A percentile compares a stretch with the other conserved stretches of the same genome.
These are phyloP conservation scores for Gymnosoma rotundatum DNA, from an alignment of 2,888 invertebrate genomes.

Conservation along the genomic window DNA sequence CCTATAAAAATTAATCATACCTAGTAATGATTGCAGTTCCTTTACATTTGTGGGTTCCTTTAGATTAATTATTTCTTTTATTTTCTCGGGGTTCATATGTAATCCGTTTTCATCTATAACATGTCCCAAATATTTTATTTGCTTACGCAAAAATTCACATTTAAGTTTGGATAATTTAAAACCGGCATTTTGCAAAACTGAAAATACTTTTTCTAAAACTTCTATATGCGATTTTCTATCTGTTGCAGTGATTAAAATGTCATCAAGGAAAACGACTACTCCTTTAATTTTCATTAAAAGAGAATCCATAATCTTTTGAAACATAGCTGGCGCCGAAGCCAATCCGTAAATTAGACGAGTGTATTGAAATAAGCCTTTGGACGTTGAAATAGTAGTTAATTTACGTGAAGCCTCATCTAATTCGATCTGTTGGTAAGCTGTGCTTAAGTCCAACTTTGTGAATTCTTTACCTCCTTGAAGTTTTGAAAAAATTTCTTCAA, in stretches of 20 bases:
- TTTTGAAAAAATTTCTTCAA: constrained; percentile 73
- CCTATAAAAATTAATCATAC: constrained; percentile 79
- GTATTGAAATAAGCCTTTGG: constrained; percentile 65
- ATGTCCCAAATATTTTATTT: constrained; percentile 75
- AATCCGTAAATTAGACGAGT: constrained; percentile 75
- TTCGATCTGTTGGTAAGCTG: constrained; percentile 71
- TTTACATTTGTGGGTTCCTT: constrained; percentile 62
- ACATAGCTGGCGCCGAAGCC: constrained; percentile 78
- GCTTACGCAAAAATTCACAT: constrained; percentile 52
- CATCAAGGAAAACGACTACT: constrained; percentile 71
- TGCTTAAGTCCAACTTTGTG: constrained; percentile 40
- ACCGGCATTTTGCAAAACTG: constrained; percentile 57
- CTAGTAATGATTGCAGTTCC: constrained; percentile 73
- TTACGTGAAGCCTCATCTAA: constrained; percentile 73
- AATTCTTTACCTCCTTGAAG: constrained; percentile 47
- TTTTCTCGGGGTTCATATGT: constrained; percentile 72
- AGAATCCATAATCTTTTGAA: constrained; percentile 76
- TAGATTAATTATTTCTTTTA: constrained; percentile 43
- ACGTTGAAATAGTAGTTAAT: constrained; percentile 73
- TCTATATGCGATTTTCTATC: constrained; percentile 70
- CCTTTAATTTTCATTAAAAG: constrained; percentile 72
- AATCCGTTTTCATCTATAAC: constrained; percentile 74
- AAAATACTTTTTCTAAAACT: constrained; percentile 72
- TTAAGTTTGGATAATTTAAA: constrained; percentile 72
- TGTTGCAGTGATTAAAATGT: neutral